These are phyloP conservation scores for Herpetotheres cachinnans DNA, from an alignment of 2,113 vertebrate genomes.

Conservation along the genomic window DNA sequence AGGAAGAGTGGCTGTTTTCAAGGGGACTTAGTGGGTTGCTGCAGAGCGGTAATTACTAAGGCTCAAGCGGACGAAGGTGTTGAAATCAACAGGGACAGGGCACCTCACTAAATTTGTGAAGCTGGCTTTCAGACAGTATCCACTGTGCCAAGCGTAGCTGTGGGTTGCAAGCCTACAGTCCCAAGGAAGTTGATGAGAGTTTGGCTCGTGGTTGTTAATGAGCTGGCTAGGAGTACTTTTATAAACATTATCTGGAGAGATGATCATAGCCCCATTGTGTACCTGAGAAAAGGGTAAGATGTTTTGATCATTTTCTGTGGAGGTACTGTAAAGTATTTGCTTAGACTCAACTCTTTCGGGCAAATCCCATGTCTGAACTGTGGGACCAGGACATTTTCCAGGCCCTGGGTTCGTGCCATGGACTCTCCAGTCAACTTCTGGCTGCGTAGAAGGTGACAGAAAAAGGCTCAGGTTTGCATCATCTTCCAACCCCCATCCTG, in stretches of 20 bases:
- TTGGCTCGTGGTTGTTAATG: fast-evolving
- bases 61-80: neutral
- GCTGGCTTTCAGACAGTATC: neutral
- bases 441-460: neutral
- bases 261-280: neutral
- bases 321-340: neutral
- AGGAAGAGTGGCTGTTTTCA: neutral
- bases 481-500: neutral
- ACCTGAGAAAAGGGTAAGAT: neutral
- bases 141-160: neutral
- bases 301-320: neutral
- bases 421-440: neutral
- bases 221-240: neutral
- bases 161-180: neutral
- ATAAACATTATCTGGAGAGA: neutral
- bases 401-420: neutral
- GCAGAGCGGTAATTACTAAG: neutral
- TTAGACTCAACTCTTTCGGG: neutral
- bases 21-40: neutral
- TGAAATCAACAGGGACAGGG: neutral
- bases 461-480: neutral
- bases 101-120: neutral
- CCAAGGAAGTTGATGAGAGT: neutral
- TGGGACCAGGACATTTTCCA: neutral
- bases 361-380: neutral